Evolutionary conservation across 2,888 invertebrate species (phyloP).

Genomic region (Pristionchus entomophagus): DNA sequence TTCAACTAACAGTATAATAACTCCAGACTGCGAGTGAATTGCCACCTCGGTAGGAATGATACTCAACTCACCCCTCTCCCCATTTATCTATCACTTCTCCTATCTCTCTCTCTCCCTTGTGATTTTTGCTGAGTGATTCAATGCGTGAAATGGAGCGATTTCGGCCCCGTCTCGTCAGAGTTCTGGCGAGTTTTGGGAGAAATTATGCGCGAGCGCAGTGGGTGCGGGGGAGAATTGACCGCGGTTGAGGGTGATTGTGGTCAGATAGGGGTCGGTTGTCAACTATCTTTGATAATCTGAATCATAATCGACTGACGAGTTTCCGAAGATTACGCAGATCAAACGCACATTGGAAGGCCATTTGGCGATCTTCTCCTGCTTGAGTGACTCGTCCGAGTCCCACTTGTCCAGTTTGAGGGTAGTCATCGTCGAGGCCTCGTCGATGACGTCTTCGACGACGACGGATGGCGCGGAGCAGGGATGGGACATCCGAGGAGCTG

Average conservation of each 20-base stretch:
- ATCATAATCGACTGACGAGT: too few relatives aligned
- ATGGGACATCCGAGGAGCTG: too few relatives aligned
- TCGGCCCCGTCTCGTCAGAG: conserved; percentile 15
- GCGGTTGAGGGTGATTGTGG: not conserved
- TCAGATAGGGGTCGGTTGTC: not conserved
- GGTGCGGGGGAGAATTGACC: not conserved
- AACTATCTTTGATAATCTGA: not conserved
- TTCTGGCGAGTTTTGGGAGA: not conserved
- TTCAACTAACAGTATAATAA: too few relatives aligned
- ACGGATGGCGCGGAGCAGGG: too few relatives aligned
- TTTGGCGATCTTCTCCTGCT: not conserved
- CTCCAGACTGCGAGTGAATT: too few relatives aligned
- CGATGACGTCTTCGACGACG: too few relatives aligned
- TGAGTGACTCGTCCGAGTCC: conserved; percentile 2
- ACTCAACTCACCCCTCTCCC: not conserved
- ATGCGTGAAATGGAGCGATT: not conserved
- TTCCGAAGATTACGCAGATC: not conserved
- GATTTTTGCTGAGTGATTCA: not conserved
- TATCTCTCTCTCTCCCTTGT: not conserved
- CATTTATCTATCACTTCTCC: not conserved
- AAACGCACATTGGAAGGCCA: conserved; percentile 1
- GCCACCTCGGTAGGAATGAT: too few relatives aligned
- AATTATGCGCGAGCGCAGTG: conserved; percentile 30
- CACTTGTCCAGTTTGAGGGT: not conserved
- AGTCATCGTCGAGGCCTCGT: not conserved